A percentile compares a stretch with the other conserved stretches of the same genome.
These are phyloP conservation scores for Orthosia cruda DNA, from an alignment of 2,888 invertebrate genomes.

Conservation along the genomic window DNA sequence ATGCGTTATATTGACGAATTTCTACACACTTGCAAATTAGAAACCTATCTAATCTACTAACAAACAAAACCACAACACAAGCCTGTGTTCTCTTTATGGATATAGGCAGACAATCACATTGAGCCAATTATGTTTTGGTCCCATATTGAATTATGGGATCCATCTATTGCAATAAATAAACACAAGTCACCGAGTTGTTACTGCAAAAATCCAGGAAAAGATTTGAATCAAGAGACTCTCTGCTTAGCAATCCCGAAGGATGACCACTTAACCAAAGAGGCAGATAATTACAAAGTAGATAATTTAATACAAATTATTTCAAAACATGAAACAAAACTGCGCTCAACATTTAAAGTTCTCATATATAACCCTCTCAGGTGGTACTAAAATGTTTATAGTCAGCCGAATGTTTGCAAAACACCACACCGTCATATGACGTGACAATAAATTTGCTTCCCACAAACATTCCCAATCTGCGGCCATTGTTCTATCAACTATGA, in stretches of 20 bases:
- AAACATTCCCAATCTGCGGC: conserved; percentile 68
- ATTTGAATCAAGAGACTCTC: not conserved
- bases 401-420: conserved; percentile 73
- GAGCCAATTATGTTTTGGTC: not conserved
- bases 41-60: not conserved
- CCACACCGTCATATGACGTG: conserved; percentile 60
- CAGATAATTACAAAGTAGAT: not conserved
- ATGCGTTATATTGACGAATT: conserved; percentile 41
- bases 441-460: conserved; percentile 74
- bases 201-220: not conserved
- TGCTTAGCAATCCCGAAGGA: not conserved
- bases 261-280: not conserved
- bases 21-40: conserved; percentile 3
- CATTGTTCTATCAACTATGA: conserved; percentile 73
- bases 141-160: not conserved
- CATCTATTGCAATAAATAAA: not conserved
- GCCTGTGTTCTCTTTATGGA: not conserved
- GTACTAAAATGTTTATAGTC: conserved; percentile 63
- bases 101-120: not conserved
- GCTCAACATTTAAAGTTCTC: conserved; percentile 24
- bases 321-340: conserved; percentile 26
- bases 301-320: conserved; percentile 2
- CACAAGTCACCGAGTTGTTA: not conserved
- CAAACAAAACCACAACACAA: conserved; percentile 13
- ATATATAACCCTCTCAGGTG: conserved; percentile 23